phyloP scores from a whole-genome alignment of 92 coral and sea anemone species.

The Meandrina meandrites region DNA sequence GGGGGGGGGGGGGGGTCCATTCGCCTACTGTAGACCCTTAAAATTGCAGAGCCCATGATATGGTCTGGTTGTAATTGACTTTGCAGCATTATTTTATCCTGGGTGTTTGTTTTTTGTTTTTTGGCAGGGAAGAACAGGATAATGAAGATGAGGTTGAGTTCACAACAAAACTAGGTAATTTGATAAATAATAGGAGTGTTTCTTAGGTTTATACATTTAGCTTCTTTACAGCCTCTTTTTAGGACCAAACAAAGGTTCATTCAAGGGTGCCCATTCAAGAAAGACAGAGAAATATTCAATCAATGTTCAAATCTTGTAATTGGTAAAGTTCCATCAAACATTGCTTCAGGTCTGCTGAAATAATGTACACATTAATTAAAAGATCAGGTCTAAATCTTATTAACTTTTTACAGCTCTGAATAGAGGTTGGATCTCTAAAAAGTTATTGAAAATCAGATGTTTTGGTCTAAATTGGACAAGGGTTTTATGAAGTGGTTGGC shows the following conservation, averaged over 20 bases:
- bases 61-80: no score
- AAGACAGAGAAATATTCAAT: no score
- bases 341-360: not conserved
- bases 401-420: no score
- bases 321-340: no score
- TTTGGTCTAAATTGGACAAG: not conserved
- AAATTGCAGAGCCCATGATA: no score
- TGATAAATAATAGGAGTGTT: not conserved
- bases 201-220: not conserved
- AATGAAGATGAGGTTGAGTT: constrained; percentile 89
- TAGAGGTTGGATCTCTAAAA: not conserved
- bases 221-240: not conserved
- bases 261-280: no score
- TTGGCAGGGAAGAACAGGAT: constrained; percentile 65
- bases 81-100: no score
- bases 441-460: not conserved
- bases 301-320: no score
- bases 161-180: constrained; percentile 83
- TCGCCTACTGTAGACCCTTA: no score
- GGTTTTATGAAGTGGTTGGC: not conserved
- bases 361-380: not conserved
- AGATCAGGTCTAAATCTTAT: no score
- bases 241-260: not conserved
- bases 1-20: no score
- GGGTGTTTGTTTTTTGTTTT: not conserved